Conservation (phyloP, 2,888 invertebrate species). For the Magallana nippona region DNA sequence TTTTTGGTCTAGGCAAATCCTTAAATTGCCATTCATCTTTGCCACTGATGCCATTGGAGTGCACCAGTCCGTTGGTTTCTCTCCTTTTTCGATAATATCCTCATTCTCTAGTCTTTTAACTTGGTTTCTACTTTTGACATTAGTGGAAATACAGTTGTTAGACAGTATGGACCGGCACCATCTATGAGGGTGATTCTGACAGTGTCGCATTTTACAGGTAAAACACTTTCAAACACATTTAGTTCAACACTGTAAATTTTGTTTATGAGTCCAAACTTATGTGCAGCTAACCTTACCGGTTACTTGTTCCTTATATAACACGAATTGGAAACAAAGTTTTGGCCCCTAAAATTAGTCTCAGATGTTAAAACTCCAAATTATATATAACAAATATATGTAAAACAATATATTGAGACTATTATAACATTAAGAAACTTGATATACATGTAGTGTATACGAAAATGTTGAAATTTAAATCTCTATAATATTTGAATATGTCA, state of each 20-base stretch:
- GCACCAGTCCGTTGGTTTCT: slow-evolving; percentile 34
- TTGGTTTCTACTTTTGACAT: slow-evolving; percentile 35
- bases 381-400: too few species aligned
- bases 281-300: slow-evolving; percentile 14
- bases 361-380: slow-evolving; percentile 39
- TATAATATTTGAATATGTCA: too few species aligned
- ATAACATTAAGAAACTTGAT: too few species aligned
- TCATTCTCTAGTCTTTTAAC: slow-evolving; percentile 35
- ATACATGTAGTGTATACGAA: too few species aligned
- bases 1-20: slow-evolving; percentile 53
- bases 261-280: neutral
- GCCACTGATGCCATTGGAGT: slow-evolving; percentile 30
- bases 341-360: slow-evolving; percentile 4
- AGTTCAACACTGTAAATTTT: slow-evolving; percentile 30
- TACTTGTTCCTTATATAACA: slow-evolving; percentile 34
- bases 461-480: too few species aligned
- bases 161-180: slow-evolving; percentile 34
- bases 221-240: slow-evolving; percentile 30
- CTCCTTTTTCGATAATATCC: slow-evolving; percentile 29
- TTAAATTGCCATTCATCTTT: slow-evolving; percentile 38
- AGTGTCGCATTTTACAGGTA: slow-evolving; percentile 44
- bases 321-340: slow-evolving; percentile 20
- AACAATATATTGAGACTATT: too few species aligned
- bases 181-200: slow-evolving; percentile 44
- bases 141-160: slow-evolving; percentile 42